Evolutionary conservation across 2,797 vertebrate species (phyloP).

Genomic region (Hypotaenidia okinawae): DNA sequence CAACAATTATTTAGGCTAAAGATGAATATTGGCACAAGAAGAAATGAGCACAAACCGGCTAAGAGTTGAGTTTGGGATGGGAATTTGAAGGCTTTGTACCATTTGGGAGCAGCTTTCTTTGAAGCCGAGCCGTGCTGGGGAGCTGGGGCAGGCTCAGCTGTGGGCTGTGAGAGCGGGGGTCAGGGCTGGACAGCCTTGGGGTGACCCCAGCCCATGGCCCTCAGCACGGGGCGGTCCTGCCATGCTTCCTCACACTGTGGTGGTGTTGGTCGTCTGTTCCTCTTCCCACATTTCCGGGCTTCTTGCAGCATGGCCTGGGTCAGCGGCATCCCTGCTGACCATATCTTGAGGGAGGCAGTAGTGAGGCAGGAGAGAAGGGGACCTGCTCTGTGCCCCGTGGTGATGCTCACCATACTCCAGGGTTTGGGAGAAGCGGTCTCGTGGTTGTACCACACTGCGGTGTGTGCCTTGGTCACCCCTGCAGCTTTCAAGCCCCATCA

Average conservation of each 20-base stretch:
- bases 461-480: not conserved
- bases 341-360: not conserved
- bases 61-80: not conserved
- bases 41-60: not conserved
- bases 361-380: not conserved
- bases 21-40: not conserved
- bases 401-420: not conserved
- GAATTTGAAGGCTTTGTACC: not conserved
- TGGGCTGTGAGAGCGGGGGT: not conserved
- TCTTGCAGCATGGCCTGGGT: not conserved
- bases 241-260: rapidly evolving
- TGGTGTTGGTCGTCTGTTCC: not conserved
- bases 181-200: not conserved
- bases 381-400: rapidly evolving
- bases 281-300: not conserved
- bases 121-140: not conserved
- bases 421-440: not conserved
- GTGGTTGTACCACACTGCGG: rapidly evolving
- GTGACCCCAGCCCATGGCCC: not conserved
- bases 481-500: not conserved
- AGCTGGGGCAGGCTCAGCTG: rapidly evolving
- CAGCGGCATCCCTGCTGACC: not conserved
- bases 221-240: rapidly evolving
- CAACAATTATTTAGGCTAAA: constrained; percentile 28
- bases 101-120: not conserved